These are phyloP conservation scores for Passerina amoena DNA, from an alignment of 2,113 vertebrate genomes.

Conservation along the genomic window DNA sequence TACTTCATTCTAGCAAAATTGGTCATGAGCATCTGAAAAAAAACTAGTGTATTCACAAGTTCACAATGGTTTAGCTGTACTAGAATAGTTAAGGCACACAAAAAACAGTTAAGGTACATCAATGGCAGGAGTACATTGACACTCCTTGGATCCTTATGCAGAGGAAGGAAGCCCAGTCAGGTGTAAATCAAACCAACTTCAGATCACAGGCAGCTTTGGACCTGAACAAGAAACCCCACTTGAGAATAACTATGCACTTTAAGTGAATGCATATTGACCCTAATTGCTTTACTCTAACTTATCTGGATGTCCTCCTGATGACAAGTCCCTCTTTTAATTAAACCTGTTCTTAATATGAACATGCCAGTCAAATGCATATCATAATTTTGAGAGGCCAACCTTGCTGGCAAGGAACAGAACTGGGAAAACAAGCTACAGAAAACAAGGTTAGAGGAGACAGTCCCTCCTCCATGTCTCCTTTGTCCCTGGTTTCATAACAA, in stretches of 20 bases:
- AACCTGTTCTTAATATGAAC: neutral
- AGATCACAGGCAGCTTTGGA: neutral
- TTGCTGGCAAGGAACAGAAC: neutral
- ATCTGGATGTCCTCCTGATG: neutral
- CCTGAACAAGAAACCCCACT: neutral
- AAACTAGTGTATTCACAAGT: neutral
- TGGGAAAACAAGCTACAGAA: neutral
- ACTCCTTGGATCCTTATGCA: neutral
- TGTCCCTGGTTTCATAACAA: slow-evolving; percentile 14
- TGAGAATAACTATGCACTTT: neutral
- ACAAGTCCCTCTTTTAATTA: neutral
- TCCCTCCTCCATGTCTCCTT: neutral
- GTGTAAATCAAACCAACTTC: neutral
- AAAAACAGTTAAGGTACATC: neutral
- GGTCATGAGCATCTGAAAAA: neutral
- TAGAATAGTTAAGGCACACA: neutral
- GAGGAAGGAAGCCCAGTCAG: neutral
- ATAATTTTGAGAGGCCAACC: neutral
- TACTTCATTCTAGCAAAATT: neutral
- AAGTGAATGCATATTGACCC: neutral
- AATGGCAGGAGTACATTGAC: neutral
- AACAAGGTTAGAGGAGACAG: neutral
- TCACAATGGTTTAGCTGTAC: neutral
- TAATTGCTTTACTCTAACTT: neutral
- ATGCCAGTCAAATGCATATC: neutral